Evolutionary conservation across 1,140 invertebrate species (phyloP), one percentile per base, ranked within the genome.

Genomic region (Holcopasites calliopsidis): DNA sequence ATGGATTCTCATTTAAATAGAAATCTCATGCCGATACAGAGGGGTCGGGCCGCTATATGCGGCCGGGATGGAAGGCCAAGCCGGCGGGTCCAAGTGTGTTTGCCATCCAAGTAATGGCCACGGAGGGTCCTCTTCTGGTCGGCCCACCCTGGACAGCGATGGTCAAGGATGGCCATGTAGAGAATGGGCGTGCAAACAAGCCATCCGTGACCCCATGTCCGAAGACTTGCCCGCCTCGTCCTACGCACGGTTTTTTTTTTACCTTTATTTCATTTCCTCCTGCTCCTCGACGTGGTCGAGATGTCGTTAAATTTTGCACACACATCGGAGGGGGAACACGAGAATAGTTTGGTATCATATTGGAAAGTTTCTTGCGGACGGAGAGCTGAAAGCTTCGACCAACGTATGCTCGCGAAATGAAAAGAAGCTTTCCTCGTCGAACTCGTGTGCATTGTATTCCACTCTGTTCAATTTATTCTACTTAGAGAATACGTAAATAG

Each of bases 1-100:
- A 92, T 91, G 90, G 89, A 86, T 81, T 85, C 89, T 92, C 90
- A 92, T 92, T 92, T 92, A 91, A 92, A 91, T 91, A 91, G 89
- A 91, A 91, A 91, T 92, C 90, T 92, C 87, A 87, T 89, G 87
- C 84, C 88, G 88, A 92, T 91, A 91, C 87, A 89, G 58, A 84
- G 80, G 80, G 85, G 77, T 62, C 58, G 69, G 76, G 72, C 73
- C 82, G 78, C 76, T 80, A 84, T 73, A 85, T 79, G 82, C 61
- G 76, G 31, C 84, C 75, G 69, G 54, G 66, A 71, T 80, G 76
- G 80, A 83, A 84, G 79, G 84, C 83, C 72, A 70, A 76, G 81
- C 87, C 88, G 88, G 89, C 88, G 87, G 87, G 88, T 88, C 89
- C 86, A 90, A 91, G 90, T 90, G 87, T 92, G 90, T 92, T 92